A percentile compares a stretch with the other conserved stretches of the same genome.
These are phyloP conservation scores for Reinhardtius hippoglossoides DNA, from an alignment of 2,113 vertebrate species.

Conservation along the genomic window DNA sequence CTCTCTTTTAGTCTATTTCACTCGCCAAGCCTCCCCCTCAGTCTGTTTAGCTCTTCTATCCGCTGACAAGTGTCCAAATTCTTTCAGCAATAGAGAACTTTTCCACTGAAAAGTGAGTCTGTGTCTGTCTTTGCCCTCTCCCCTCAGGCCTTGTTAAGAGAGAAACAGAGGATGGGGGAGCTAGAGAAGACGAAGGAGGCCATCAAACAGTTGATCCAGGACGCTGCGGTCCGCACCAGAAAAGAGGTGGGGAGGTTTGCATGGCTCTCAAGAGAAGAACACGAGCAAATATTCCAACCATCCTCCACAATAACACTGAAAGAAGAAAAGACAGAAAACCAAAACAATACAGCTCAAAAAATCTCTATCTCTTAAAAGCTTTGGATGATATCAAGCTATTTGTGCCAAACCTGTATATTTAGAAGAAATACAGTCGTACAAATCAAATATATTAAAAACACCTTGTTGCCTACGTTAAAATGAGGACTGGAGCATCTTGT, in stretches of 20 bases:
- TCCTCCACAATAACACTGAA: neutral
- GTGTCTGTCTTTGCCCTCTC: constrained; percentile 9
- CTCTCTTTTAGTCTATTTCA: neutral
- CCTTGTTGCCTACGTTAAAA: no score
- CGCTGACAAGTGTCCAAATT: constrained; percentile 14
- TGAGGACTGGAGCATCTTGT: no score
- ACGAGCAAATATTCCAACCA: neutral
- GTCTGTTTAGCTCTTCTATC: neutral
- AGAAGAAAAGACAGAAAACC: neutral
- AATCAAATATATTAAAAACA: neutral
- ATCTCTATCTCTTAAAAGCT: neutral
- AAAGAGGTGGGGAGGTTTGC: constrained; percentile 82
- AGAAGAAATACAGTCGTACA: neutral
- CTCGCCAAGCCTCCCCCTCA: neutral
- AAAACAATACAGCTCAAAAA: neutral
- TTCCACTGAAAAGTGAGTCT: neutral
- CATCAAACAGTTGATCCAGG: constrained; percentile 86
- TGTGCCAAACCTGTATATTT: neutral
- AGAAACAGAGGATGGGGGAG: constrained; percentile 90
- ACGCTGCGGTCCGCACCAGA: constrained; percentile 83
- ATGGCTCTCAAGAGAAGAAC: neutral
- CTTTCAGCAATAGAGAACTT: neutral
- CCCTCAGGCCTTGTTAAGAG: constrained; percentile 86
- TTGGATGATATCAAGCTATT: neutral
- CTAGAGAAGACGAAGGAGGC: constrained; percentile 88